phyloP scores from a whole-genome alignment of 2,888 invertebrate species.

The Iphiclides podalirius region DNA sequence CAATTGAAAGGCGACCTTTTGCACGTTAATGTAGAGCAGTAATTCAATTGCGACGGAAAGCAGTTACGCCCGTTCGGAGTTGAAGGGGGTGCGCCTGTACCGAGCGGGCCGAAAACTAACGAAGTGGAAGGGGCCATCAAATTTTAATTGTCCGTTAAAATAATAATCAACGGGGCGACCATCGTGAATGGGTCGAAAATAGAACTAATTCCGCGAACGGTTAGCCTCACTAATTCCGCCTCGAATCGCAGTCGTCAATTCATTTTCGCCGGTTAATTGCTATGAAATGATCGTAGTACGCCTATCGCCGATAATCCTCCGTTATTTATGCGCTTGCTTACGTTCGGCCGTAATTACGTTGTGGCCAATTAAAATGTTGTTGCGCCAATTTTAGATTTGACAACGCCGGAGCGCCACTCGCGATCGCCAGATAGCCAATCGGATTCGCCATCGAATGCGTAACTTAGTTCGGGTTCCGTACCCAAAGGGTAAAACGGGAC shows the following conservation, averaged over 20 bases:
- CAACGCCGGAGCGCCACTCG: conserved; percentile 1
- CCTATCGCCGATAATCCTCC: conserved; percentile 47
- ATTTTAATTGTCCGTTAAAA: conserved; percentile 79
- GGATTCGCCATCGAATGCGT: too few relatives aligned
- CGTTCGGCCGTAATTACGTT: conserved; percentile 46
- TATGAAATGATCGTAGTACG: not conserved
- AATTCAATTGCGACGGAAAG: conserved; percentile 27
- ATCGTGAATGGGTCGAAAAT: conserved; percentile 46
- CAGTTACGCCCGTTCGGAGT: conserved; percentile 30
- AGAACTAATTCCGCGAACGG: conserved; percentile 53
- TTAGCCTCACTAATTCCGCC: conserved; percentile 48
- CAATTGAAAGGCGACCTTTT: conserved; percentile 44
- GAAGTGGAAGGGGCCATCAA: conserved; percentile 75
- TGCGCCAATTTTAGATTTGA: conserved; percentile 3
- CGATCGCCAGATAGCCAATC: not conserved
- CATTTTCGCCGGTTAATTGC: conserved; percentile 37
- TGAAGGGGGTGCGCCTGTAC: conserved; percentile 41
- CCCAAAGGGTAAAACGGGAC: too few relatives aligned
- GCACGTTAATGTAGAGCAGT: conserved; percentile 34
- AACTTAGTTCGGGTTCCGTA: too few relatives aligned
- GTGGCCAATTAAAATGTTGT: conserved; percentile 31
- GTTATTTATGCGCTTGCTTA: conserved; percentile 59
- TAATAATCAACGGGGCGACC: conserved; percentile 78
- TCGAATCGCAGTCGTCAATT: conserved; percentile 28
- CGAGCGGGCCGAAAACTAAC: conserved; percentile 70